phyloP scores from a whole-genome alignment of 1,140 invertebrate genomes.

The Aphis craccivora region DNA sequence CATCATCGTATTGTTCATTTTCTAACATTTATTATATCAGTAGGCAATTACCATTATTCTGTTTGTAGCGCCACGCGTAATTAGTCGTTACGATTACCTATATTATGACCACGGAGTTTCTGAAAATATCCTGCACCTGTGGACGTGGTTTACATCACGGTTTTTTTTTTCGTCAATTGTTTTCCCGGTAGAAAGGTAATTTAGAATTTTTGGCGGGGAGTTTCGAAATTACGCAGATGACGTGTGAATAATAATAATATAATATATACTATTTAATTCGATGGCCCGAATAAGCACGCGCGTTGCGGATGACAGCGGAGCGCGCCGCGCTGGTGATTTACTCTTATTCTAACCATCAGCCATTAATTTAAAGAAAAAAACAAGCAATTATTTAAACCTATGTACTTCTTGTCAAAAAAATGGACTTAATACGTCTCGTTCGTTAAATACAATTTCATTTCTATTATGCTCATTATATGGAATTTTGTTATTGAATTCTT shows the following conservation, averaged over 20 bases:
- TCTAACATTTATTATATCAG: no score
- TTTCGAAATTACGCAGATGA: neutral
- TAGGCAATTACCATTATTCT: neutral
- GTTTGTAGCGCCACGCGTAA: neutral
- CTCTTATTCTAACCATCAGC: neutral
- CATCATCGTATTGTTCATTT: neutral
- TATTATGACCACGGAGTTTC: neutral
- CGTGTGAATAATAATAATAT: neutral
- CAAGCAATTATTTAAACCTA: neutral
- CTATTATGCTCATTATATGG: neutral
- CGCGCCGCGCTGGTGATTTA: neutral
- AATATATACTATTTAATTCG: neutral
- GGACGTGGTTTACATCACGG: neutral
- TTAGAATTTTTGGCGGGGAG: neutral
- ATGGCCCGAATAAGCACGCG: neutral
- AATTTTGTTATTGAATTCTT: neutral
- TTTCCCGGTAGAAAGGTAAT: neutral
- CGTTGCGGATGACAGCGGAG: neutral
- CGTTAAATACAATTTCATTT: neutral
- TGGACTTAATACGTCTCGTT: neutral
- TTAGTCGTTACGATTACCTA: neutral
- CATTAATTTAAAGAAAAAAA: neutral
- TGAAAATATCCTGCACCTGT: neutral
- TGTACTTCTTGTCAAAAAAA: neutral
- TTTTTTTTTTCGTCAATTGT: neutral